Percentiles rank a stretch among this genome's conserved stretches.
phyloP scores from a whole-genome alignment of 2,797 vertebrate genomes.

The Microcaecilia unicolor region DNA sequence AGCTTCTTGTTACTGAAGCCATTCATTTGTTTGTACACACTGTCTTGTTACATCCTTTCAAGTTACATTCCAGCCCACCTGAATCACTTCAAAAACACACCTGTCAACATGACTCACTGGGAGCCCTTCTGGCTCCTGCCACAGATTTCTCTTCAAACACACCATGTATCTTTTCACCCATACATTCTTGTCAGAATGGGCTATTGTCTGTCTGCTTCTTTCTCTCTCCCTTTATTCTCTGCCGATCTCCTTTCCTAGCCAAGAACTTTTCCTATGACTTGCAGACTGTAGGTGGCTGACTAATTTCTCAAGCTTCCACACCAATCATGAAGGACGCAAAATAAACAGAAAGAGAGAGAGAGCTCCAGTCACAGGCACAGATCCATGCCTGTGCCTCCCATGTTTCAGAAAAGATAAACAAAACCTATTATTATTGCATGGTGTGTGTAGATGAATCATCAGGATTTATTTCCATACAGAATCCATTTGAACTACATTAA shows the following conservation, averaged over 20 bases:
- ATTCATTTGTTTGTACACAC: conserved; percentile 8
- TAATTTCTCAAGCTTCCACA: neutral
- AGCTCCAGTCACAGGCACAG: neutral
- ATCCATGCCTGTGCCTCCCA: neutral
- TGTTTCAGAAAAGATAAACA: conserved; percentile 7
- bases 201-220: neutral
- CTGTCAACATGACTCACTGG: neutral
- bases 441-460: no score
- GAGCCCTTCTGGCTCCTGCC: rapidly evolving
- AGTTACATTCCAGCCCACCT: conserved; percentile 17
- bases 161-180: conserved; percentile 2
- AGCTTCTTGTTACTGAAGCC: neutral
- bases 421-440: no score
- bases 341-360: neutral
- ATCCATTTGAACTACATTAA: no score
- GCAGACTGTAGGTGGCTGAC: neutral
- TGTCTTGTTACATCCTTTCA: neutral
- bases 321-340: neutral
- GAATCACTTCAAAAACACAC: conserved; percentile 12
- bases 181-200: neutral
- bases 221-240: neutral
- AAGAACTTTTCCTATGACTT: rapidly evolving
- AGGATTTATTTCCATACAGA: no score
- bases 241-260: rapidly evolving
- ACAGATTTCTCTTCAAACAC: neutral